These are phyloP conservation scores for Sardina pilchardus DNA, from an alignment of 2,113 vertebrate genomes.

Conservation along the genomic window DNA sequence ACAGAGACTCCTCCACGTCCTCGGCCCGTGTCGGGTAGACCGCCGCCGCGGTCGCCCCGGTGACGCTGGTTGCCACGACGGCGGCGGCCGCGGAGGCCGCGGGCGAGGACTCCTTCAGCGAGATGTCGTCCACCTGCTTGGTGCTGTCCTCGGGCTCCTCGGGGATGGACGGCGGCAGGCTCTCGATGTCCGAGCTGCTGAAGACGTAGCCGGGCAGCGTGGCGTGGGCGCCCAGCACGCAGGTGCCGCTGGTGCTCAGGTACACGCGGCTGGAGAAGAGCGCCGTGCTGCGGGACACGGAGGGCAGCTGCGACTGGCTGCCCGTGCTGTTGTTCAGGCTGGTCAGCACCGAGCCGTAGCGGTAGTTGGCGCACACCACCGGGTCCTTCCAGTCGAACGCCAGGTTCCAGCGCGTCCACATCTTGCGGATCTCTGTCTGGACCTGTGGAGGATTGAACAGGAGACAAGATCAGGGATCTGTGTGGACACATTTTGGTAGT, in stretches of 20 bases:
- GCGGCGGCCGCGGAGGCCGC: neutral
- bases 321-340: slow-evolving; percentile 82
- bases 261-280: slow-evolving; percentile 68
- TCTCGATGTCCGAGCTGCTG: slow-evolving; percentile 81
- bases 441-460: slow-evolving; percentile 65
- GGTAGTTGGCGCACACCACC: slow-evolving; percentile 75
- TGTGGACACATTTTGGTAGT: neutral
- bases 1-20: neutral
- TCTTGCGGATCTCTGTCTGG: slow-evolving; percentile 86
- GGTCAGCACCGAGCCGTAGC: slow-evolving; percentile 79
- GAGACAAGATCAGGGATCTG: neutral
- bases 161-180: slow-evolving; percentile 63
- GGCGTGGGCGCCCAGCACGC: slow-evolving; percentile 60
- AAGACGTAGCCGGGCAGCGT: slow-evolving; percentile 84
- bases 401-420: slow-evolving; percentile 82
- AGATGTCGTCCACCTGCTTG: slow-evolving; percentile 71
- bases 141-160: slow-evolving; percentile 73
- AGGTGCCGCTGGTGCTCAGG: slow-evolving; percentile 40
- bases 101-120: slow-evolving; percentile 65
- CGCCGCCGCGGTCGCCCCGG: neutral
- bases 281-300: slow-evolving; percentile 69
- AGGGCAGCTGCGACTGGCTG: slow-evolving; percentile 80
- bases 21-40: neutral
- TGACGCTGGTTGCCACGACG: neutral
- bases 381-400: slow-evolving; percentile 79